These are phyloP conservation scores for Channa argus DNA, from an alignment of 2,113 vertebrate genomes.

Conservation along the genomic window DNA sequence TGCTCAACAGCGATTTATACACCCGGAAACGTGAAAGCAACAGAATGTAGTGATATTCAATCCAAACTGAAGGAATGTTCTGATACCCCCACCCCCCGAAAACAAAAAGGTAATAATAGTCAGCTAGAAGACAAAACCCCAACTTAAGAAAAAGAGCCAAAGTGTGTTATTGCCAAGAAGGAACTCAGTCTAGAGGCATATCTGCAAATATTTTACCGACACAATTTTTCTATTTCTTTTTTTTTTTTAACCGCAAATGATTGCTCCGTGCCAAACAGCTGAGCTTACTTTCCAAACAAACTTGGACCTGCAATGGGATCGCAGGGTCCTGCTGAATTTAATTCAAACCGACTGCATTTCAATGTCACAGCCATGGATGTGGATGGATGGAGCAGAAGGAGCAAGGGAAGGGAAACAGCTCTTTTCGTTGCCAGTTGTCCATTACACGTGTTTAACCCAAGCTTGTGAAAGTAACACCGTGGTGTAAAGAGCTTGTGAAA, in stretches of 20 bases:
- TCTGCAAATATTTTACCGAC: conserved; percentile 52
- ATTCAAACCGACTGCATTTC: conserved; percentile 16
- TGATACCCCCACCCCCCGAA: conserved; percentile 9
- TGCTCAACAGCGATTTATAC: background rate
- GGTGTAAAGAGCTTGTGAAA: conserved; percentile 76
- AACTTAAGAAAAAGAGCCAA: conserved; percentile 33
- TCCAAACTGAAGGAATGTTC: conserved; percentile 45
- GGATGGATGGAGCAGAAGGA: background rate
- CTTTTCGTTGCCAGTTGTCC: conserved; percentile 68
- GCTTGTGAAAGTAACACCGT: conserved; percentile 69
- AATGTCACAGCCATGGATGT: background rate
- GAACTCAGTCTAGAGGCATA: conserved; percentile 42
- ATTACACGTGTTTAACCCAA: conserved; percentile 70
- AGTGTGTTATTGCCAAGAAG: conserved; percentile 54
- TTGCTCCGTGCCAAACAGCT: conserved; percentile 45
- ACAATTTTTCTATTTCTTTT: conserved; percentile 26
- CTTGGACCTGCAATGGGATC: conserved; percentile 4
- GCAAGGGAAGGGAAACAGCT: conserved; percentile 28
- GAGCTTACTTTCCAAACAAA: conserved; percentile 49
- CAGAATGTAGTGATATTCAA: conserved; percentile 22
- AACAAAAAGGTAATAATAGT: conserved; percentile 34
- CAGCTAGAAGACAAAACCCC: conserved; percentile 22
- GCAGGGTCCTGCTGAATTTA: conserved; percentile 18
- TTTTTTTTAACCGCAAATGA: conserved; percentile 32
- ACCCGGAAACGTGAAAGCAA: conserved; percentile 11